Evolutionary conservation across 2,113 vertebrate species (phyloP).

Genomic region (Engraulis encrasicolus): DNA sequence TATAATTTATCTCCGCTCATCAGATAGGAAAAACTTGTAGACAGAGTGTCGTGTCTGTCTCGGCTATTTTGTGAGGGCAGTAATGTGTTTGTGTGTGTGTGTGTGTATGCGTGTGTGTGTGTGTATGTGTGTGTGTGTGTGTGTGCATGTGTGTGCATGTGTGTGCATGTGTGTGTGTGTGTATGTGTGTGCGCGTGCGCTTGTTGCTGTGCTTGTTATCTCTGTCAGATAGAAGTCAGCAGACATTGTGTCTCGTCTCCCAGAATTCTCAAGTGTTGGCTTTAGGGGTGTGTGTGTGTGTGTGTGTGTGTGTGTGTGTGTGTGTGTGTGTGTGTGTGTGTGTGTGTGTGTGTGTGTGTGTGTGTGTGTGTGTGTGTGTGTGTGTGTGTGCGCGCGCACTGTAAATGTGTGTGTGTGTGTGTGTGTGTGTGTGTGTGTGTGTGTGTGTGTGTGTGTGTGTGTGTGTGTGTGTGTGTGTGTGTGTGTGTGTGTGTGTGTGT

Average conservation of each 20-base stretch:
- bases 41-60: conserved; percentile 49
- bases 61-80: conserved; percentile 19
- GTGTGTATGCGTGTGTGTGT: conserved; percentile 43
- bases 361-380: neutral
- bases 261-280: conserved; percentile 23
- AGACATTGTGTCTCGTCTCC: conserved; percentile 51
- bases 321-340: conserved; percentile 25
- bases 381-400: neutral
- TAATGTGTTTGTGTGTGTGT: conserved; percentile 34
- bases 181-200: conserved; percentile 26
- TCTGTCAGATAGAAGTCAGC: conserved; percentile 44
- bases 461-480: neutral
- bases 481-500: neutral
- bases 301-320: conserved; percentile 19
- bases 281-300: conserved; percentile 10
- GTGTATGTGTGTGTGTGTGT: conserved; percentile 33
- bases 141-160: conserved; percentile 5
- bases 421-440: neutral
- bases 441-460: neutral
- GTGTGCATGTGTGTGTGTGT: conserved; percentile 42
- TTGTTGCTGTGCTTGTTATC: conserved; percentile 23
- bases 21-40: conserved; percentile 50
- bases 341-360: conserved; percentile 13
- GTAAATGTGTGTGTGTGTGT: neutral
- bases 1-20: conserved; percentile 45